Conservation (phyloP, 2,797 vertebrate genomes). For the Eidolon dupreanum region DNA sequence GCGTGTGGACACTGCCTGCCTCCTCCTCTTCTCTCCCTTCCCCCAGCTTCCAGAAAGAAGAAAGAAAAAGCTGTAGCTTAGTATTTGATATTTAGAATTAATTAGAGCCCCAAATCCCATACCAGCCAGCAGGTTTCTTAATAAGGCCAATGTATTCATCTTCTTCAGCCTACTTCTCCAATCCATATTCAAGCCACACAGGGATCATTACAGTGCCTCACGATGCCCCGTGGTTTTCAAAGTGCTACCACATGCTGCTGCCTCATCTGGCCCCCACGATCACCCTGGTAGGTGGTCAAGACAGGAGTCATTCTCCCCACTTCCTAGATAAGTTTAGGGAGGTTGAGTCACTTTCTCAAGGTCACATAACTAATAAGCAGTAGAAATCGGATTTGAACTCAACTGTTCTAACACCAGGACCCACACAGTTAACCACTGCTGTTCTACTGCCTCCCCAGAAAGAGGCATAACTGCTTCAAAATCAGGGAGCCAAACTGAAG, state of each 20-base stretch:
- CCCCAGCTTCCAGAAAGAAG: constrained; percentile 51
- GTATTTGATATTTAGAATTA: constrained; percentile 74
- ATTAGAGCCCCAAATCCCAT: constrained; percentile 74
- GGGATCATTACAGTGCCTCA: neutral
- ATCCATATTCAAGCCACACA: neutral
- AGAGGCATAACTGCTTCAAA: neutral
- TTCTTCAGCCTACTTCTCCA: constrained; percentile 47
- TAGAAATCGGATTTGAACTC: constrained; percentile 41
- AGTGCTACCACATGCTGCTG: neutral
- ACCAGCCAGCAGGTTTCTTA: constrained; percentile 73
- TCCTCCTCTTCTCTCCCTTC: neutral
- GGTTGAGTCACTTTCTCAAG: constrained; percentile 31
- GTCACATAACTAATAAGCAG: constrained; percentile 19
- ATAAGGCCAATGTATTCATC: constrained; percentile 72
- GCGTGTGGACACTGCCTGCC: neutral
- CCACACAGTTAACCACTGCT: neutral
- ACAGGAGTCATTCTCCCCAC: constrained; percentile 12
- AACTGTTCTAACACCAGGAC: neutral
- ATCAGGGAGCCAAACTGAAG: neutral
- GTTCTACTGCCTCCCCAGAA: neutral
- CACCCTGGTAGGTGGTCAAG: constrained; percentile 45
- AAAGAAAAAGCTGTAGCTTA: constrained; percentile 50
- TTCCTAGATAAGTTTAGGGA: constrained; percentile 54
- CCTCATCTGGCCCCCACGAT: constrained; percentile 36
- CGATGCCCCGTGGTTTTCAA: neutral